Conservation (phyloP, 1,140 invertebrate species). For the Plodia interpunctella region DNA sequence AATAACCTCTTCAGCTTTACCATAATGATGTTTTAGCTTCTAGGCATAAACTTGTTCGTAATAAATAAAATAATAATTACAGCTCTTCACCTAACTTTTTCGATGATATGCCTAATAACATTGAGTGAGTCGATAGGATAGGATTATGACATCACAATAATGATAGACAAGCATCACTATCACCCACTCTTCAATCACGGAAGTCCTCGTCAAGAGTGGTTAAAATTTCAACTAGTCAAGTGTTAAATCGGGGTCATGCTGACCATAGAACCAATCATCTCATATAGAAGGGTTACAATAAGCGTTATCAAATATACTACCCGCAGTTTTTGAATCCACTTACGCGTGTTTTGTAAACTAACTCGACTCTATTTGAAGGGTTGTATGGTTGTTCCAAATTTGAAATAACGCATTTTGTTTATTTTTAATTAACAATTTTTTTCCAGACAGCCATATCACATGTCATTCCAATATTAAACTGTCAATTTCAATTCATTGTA, state of each 20-base stretch:
- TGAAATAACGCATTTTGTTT: slow-evolving; percentile 18
- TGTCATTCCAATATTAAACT: slow-evolving; percentile 40
- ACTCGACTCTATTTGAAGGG: slow-evolving; percentile 4
- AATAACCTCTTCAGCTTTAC: too few species aligned
- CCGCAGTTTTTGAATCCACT: slow-evolving; percentile 15
- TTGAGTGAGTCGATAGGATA: too few species aligned
- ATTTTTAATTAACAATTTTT: slow-evolving; percentile 31
- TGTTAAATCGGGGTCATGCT: slow-evolving; percentile 40
- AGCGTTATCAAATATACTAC: slow-evolving; percentile 12
- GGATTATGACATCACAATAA: slow-evolving; percentile 1
- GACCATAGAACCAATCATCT: slow-evolving; percentile 19
- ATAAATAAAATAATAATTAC: too few species aligned
- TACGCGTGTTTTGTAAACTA: slow-evolving; percentile 8
- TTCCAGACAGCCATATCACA: slow-evolving; percentile 41
- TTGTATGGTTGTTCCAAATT: not conserved
- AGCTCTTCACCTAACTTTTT: too few species aligned
- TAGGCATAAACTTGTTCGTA: too few species aligned
- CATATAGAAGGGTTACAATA: slow-evolving; percentile 17
- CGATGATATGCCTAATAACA: too few species aligned
- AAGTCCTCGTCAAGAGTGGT: slow-evolving; percentile 48
- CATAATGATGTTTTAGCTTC: too few species aligned
- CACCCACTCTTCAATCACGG: slow-evolving; percentile 30
- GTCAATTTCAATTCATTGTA: slow-evolving; percentile 31
- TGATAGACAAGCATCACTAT: slow-evolving; percentile 1
- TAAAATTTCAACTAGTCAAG: slow-evolving; percentile 53